Evolutionary conservation across 2,888 invertebrate species (phyloP), one percentile per base, ranked within the genome.

Genomic region (Ochropleura leucogaster): DNA sequence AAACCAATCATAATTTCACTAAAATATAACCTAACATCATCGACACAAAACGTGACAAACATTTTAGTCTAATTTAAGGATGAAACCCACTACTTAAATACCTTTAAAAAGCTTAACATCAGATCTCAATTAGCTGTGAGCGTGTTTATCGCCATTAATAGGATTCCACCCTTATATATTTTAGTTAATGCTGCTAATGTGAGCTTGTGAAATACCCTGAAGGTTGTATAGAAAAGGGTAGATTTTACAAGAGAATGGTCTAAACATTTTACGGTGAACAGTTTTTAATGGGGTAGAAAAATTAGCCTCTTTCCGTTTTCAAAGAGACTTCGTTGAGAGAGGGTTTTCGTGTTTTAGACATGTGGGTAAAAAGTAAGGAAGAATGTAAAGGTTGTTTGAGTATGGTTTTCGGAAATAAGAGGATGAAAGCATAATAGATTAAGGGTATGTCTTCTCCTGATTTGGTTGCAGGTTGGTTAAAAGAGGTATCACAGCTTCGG

Each of bases 91-190:
- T 49, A 70, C 42, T 49, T 70, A 68, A 40, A 68, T 59, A 70
- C 68, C 63, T 80, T 76, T 70, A 49, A 69, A 80, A 72, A 64
- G 62, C 60, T 57, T 70, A 72, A 89, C 89, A 88, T 84, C 77
- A 84, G 85, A 87, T 85, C 86, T 85, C 89, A 89, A 89, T 89
- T 89, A 89, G 83, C 74, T 84, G 78, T 77, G 72, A 78, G 85
- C 79, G 76, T 82, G 85, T 83, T 85, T 77, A 84, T 81, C 46
- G 74, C 74, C 80, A 77, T 83, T 83, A 83, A 86, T 86, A 83
- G 84, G 83, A 83, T 82, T 79, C 69, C 60, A 85, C 85, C 87
- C 77, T 85, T 83, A 89, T 88, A 88, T 87, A 86, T 89, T 87
- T 83, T 86, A 85, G 83, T 65, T 86, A 89, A 89, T 82, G 87